These are phyloP conservation scores for Spilarctia lutea DNA, from an alignment of 2,888 invertebrate species.

Conservation along the genomic window DNA sequence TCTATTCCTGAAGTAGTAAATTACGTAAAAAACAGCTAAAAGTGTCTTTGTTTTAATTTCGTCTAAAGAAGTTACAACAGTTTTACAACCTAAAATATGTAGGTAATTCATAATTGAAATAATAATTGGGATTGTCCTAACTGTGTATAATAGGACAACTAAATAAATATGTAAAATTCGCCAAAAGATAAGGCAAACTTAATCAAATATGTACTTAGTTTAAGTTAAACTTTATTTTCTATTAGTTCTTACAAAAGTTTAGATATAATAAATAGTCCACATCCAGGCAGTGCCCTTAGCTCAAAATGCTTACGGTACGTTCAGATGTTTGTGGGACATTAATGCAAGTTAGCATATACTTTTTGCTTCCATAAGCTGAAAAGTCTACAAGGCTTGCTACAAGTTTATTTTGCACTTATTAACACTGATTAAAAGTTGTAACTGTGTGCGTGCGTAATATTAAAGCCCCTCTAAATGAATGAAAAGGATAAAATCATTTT, in stretches of 20 bases:
- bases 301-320: slow-evolving; percentile 67
- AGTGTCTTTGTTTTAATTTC: background rate
- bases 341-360: slow-evolving; percentile 67
- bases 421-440: slow-evolving; percentile 19
- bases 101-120: background rate
- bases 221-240: too few species aligned
- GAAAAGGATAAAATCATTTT: background rate
- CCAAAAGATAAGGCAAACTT: background rate
- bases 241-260: background rate
- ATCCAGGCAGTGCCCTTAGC: slow-evolving; percentile 78
- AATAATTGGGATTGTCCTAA: background rate
- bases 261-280: slow-evolving; percentile 61
- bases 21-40: background rate
- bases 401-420: slow-evolving; percentile 36
- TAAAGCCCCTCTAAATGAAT: background rate
- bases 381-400: slow-evolving; percentile 65
- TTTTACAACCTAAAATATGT: background rate
- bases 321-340: slow-evolving; percentile 79
- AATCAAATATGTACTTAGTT: too few species aligned
- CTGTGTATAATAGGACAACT: too few species aligned
- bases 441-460: background rate
- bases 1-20: background rate
- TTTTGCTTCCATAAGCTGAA: slow-evolving; percentile 53
- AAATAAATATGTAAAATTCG: background rate
- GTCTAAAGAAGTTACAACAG: background rate